Base-by-base conservation (phyloP, 2,888 invertebrate genomes). In the Clistopyga incitator region DNA sequence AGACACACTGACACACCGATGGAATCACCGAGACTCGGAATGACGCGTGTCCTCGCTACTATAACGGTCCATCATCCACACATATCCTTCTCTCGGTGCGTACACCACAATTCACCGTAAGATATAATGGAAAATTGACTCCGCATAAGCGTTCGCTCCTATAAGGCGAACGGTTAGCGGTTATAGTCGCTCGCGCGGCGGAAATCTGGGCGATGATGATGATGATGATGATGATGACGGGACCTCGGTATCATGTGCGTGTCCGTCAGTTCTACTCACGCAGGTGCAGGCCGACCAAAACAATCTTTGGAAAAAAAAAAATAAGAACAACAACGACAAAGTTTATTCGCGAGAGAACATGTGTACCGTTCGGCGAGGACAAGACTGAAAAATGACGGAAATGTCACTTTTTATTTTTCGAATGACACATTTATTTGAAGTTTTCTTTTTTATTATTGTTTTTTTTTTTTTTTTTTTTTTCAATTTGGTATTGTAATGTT, bases 161-260 rank as follows among this genome's bases (percentile, higher is more conserved):
- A 65, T 65, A 84, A 74, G 84, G 84, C 61, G 71, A 65, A 74
- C 72, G 52, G 72, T 81, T 75, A 72, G 71, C 74, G 81, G 75
- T 75, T 65, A 25, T 29, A 54, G 59, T 25, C 42, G 70, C 25
- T 34, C n/a, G 18, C 47, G 52, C 25, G 47, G 47, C 74, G 80
- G 74, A 81, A 80, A 80, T 80, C 54, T 42, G 20, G 6, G 18
- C 18, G 67, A 82, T 29, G 18, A 23, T 42, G 18, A 52, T 47
- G 81, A 81, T 84, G n/a, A n/a, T n/a, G n/a, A 68, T 59, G 42
- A 52, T 47, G 81, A 81, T 84, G 84, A 81, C 84, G 81, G 59
- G 64, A 61, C 23, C 29, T 61, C 54, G 72, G 38, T 67, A 52
- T 65, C 29, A n/a, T 50, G 38, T 25, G n/a, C n/a, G 71, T 13